phyloP scores from a whole-genome alignment of 2,888 invertebrate genomes.

The Copidosoma aretas region DNA sequence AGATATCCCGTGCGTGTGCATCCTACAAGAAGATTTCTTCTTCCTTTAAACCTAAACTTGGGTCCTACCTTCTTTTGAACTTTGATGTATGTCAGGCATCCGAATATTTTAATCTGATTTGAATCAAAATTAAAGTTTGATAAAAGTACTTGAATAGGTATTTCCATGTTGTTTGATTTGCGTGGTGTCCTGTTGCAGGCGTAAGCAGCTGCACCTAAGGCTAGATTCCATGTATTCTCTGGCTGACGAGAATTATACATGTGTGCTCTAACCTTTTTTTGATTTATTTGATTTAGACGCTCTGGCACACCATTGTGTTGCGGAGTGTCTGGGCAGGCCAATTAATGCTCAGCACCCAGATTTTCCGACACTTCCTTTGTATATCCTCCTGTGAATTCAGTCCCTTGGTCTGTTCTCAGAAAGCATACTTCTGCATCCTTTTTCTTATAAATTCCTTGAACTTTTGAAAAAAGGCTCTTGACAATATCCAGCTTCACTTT shows the following conservation, averaged over 20 bases:
- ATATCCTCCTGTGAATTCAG: conserved; percentile 16
- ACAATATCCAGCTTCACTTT: conserved; percentile 27
- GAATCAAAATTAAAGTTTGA: background rate
- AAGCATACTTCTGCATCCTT: conserved; percentile 14
- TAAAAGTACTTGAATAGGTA: background rate
- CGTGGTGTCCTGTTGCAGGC: conserved; percentile 34
- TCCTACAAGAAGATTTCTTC: background rate
- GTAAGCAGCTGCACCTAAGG: conserved; percentile 36
- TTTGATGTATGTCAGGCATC: background rate
- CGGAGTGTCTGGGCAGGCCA: conserved; percentile 4
- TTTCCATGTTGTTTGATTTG: conserved; percentile 28
- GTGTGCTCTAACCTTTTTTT: background rate
- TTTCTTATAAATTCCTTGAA: conserved; percentile 12
- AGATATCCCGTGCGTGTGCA: conserved; percentile 34
- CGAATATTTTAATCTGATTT: conserved; percentile 5
- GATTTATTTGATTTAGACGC: background rate
- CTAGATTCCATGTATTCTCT: conserved; percentile 43
- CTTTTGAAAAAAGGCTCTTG: conserved; percentile 7
- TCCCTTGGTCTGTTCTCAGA: conserved; percentile 20
- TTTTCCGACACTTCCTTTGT: conserved; percentile 9
- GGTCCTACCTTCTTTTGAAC: background rate
- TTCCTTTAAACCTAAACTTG: background rate
- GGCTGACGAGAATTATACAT: conserved; percentile 8
- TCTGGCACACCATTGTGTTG: background rate
- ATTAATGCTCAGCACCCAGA: conserved; percentile 1